phyloP scores from a whole-genome alignment of 2,888 invertebrate genomes.

The Seira sanloemensis region DNA sequence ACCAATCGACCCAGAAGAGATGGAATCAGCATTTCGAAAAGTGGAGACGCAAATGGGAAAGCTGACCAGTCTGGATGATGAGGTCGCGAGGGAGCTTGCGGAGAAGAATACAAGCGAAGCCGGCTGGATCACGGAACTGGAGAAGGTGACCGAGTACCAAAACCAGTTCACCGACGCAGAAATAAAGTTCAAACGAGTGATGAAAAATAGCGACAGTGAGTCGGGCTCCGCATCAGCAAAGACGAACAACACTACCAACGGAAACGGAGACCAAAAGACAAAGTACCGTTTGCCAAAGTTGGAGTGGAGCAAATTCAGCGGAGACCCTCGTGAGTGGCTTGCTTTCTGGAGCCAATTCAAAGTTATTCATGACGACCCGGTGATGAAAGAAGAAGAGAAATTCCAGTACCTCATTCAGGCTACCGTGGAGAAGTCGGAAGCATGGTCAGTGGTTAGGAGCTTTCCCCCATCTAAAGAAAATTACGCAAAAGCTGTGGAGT shows the following conservation, averaged over 20 bases:
- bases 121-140: too few species aligned
- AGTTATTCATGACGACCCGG: background rate
- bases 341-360: conserved; percentile 7
- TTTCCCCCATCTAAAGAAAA: background rate
- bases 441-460: background rate
- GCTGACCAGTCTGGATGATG: too few species aligned
- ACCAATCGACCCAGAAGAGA: too few species aligned
- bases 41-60: too few species aligned
- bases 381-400: background rate
- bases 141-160: too few species aligned
- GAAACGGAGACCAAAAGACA: too few species aligned
- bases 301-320: conserved; percentile 16
- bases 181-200: too few species aligned
- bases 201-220: too few species aligned
- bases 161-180: too few species aligned
- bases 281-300: background rate
- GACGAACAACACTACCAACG: background rate
- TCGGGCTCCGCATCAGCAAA: background rate
- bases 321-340: conserved; percentile 24
- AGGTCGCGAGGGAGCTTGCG: too few species aligned
- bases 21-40: too few species aligned
- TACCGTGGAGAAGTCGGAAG: background rate
- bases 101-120: too few species aligned
- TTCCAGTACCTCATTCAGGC: conserved; percentile 25
- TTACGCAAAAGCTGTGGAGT: conserved; percentile 4